Evolutionary conservation across 2,888 invertebrate genomes (phyloP).

Genomic region (Ctena decussata): DNA sequence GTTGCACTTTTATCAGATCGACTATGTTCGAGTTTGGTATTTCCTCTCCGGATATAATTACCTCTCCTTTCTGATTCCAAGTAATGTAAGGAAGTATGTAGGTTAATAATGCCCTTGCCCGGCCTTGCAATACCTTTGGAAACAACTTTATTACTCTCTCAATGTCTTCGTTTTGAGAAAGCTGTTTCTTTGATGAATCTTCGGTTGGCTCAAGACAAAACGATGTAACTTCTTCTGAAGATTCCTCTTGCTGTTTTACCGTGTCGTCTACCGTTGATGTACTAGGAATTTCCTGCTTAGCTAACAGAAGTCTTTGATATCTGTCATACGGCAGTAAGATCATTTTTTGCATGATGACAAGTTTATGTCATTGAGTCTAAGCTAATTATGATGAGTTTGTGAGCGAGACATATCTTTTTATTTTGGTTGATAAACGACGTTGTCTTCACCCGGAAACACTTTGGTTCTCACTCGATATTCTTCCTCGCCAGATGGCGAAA

Average conservation of each 20-base stretch:
- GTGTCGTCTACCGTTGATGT: too few relatives aligned
- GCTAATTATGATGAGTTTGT: too few relatives aligned
- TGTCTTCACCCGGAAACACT: conserved; percentile 10
- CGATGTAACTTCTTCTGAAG: too few relatives aligned
- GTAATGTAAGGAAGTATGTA: neutral
- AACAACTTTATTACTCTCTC: neutral
- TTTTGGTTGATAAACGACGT: too few relatives aligned
- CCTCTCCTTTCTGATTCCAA: conserved; percentile 18
- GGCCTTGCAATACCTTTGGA: neutral
- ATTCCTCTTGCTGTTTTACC: too few relatives aligned
- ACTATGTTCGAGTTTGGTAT: conserved; percentile 6
- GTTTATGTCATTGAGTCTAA: too few relatives aligned
- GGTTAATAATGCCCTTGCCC: neutral
- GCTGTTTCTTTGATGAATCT: too few relatives aligned
- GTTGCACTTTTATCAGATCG: conserved; percentile 5
- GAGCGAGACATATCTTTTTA: too few relatives aligned
- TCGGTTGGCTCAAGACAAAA: too few relatives aligned
- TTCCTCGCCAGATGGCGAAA: conserved; percentile 27
- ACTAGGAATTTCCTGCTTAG: too few relatives aligned
- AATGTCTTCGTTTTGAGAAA: neutral
- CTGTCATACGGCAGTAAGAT: conserved; percentile 19
- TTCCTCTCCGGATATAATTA: neutral
- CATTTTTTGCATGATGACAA: conserved; percentile 40
- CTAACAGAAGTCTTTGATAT: neutral
- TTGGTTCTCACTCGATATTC: conserved; percentile 35